Base-by-base conservation (phyloP, 2,113 vertebrate species). In the Redunca redunca region DNA sequence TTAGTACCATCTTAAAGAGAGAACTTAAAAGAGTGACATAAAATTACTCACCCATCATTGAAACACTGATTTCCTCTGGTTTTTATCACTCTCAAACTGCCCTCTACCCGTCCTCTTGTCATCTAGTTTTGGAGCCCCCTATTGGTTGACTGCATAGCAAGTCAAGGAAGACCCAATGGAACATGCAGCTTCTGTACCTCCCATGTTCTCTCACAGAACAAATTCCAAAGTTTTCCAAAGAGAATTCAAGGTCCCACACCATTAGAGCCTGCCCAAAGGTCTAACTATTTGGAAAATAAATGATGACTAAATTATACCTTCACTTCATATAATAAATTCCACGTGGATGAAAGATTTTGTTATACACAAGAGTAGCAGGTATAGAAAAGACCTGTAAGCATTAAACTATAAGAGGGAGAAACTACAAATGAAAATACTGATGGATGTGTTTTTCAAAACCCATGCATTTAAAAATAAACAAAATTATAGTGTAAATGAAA, bases 341-440 rank as follows among this genome's bases (percentile, higher is more conserved):
- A 96, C 23, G 12, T 95, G 28, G 12, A 85, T 91, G 21, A 91
- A 97, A 81, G 12, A 77, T 86, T 94, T 88, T 94, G n/a, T 80
- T 74, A 87, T 16, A 40, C 17, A 13, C 3, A 78, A 85, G 67
- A 87, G 43, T 52, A 88, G n/a, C 33, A 91, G 23, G 23, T 88
- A 0, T 43, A 82, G 26, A 36, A 81, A 88, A 95, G 6, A 83
- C 14, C 60, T 90, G 4, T 25, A 95, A 83, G 26, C 33, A 62
- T 40, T 57, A 58, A 97, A 62, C 43, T 21, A 58, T 55, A 90
- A 95, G 92, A 95, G 15, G 10, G 30, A 86, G 26, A 52, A 83
- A 43, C 15, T 48, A 64, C 43, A 89, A 82, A 81, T 52, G 52
- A 88, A 96, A 94, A 60, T 55, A 67, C 46, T 62, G 33, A 57